These are phyloP conservation scores for Phocoena phocoena DNA, from an alignment of 2,113 vertebrate genomes.

Conservation along the genomic window DNA sequence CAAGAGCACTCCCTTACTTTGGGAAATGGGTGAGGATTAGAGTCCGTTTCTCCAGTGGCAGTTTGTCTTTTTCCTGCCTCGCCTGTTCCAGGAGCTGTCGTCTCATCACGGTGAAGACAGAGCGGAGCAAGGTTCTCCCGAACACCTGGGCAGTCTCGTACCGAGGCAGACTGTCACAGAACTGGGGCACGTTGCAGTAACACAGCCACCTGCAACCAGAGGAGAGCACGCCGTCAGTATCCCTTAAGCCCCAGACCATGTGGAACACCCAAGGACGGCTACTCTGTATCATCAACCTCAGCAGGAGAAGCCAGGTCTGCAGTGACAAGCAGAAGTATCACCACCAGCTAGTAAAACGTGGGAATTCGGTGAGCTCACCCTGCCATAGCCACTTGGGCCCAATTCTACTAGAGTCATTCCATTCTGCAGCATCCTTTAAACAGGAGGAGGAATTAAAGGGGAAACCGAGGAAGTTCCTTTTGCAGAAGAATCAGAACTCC, in stretches of 20 bases:
- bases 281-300: not conserved
- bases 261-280: not conserved
- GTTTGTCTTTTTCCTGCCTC: constrained; percentile 97
- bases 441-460: not conserved
- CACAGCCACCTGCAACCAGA: constrained; percentile 93
- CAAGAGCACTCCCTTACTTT: constrained; percentile 87
- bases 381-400: fast-evolving
- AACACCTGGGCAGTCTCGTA: constrained; percentile 98
- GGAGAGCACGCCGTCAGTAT: not conserved
- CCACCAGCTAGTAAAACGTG: not conserved
- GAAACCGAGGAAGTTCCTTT: not conserved
- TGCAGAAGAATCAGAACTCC: not conserved
- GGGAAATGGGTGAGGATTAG: constrained; percentile 99
- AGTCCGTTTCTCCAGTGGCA: constrained; percentile 96
- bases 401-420: not conserved
- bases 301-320: not conserved
- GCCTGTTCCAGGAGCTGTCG: constrained; percentile 97
- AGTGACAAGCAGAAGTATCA: not conserved
- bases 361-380: no score
- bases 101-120: constrained; percentile 97
- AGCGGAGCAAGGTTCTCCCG: constrained; percentile 94
- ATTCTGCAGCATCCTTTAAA: not conserved
- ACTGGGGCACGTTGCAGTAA: constrained; percentile 98
- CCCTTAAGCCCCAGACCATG: not conserved
- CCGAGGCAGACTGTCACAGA: constrained; percentile 97